phyloP scores from a whole-genome alignment of 2,888 invertebrate species.

The Troides helena region DNA sequence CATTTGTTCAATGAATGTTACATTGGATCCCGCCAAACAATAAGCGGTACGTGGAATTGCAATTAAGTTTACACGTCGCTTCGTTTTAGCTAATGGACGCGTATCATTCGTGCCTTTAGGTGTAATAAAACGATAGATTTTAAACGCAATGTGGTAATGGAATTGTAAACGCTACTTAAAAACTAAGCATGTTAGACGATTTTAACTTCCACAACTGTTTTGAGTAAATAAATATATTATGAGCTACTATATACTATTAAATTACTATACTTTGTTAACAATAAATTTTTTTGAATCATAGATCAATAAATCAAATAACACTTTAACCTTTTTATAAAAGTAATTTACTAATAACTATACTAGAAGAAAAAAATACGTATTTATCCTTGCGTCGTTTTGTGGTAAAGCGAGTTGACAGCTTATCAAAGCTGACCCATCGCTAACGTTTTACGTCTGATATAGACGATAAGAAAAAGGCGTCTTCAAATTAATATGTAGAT shows the following conservation, averaged over 20 bases:
- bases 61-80: conserved; percentile 16
- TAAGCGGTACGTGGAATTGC: background rate
- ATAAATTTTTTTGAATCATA: no score
- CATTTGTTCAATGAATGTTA: conserved; percentile 13
- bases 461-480: background rate
- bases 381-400: no score
- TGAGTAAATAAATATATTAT: no score
- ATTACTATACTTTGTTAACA: no score
- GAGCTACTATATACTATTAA: no score
- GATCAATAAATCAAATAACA: no score
- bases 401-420: background rate
- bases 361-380: no score
- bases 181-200: no score
- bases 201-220: no score
- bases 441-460: background rate
- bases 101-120: background rate
- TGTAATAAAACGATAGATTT: background rate
- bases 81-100: conserved; percentile 11
- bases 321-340: no score
- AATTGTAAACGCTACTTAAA: background rate
- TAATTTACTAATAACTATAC: no score
- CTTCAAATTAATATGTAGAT: no score
- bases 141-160: background rate
- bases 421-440: background rate
- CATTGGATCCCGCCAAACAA: conserved; percentile 7